Base-by-base conservation (phyloP, 1,140 invertebrate species). In the Latrodectus geometricus region DNA sequence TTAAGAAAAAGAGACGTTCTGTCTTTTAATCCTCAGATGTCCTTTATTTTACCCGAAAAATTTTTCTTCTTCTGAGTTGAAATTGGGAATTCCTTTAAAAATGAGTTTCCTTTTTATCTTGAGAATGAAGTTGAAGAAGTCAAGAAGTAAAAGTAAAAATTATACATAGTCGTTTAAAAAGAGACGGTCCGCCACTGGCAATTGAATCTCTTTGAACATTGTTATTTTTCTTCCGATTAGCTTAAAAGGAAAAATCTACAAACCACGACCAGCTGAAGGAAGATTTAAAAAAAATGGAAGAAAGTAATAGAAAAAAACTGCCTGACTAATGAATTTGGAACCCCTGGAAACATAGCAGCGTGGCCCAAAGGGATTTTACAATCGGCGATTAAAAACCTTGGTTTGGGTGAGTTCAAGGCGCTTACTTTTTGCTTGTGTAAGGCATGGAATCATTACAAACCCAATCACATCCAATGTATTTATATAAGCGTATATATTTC, bases 201-300 rank as follows among this genome's bases (percentile, higher is more conserved):
- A 86, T 86, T 78, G 83, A 86, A 86, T 86, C 74, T 69, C 65
- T 86, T 86, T 77, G 83, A 86, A 78, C 83, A 73, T 78, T 76
- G 72, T 84, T 84, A 86, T 86, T 86, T 86, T 86, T 77, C 74
- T 77, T 86, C 74, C 83, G 74, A 86, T 86, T 86, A 86, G 83
- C 83, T 77, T 86, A 76, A 86, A 74, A 86, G 75, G 83, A 86
- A 86, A 78, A 86, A 86, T 78, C 83, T 86, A 86, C 83, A 86
- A 86, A 84, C 72, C 82, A 69, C 74, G 80, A 76, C 20, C 61
- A 84, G 54, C 52, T 21, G 21, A 76, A 76, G 50, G 52, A 76
- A 52, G 50, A 52, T 21, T 61, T 23, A n/a, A n/a, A 17, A 9
- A 76, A 54, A 56, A 70, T 12, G 66, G 56, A 61, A 72, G 69